Evolutionary conservation across 1,140 invertebrate genomes (phyloP).

Genomic region (Macrobrachium rosenbergii): DNA sequence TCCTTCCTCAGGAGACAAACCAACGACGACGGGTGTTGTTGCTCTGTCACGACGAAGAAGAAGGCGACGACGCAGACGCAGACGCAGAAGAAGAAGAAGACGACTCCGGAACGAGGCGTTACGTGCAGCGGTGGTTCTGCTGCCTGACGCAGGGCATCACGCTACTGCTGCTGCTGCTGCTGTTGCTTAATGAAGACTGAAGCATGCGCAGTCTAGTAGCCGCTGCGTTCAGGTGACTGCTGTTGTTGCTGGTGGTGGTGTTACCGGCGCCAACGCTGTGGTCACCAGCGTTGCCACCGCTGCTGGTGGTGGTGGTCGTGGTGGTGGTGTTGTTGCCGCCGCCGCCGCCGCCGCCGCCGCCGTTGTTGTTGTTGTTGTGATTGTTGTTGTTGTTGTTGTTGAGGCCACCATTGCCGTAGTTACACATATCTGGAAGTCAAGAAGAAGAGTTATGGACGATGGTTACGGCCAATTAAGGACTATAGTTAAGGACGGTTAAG

Average conservation of each 20-base stretch:
- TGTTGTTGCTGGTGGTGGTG: too few species aligned
- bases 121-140: constrained; percentile 57
- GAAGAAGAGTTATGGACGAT: not conserved
- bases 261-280: not conserved
- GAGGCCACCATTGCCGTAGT: constrained; percentile 32
- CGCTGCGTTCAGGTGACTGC: constrained; percentile 22
- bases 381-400: constrained; percentile 42
- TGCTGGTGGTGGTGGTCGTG: constrained; percentile 31
- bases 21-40: too few species aligned
- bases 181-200: constrained; percentile 38
- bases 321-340: not conserved
- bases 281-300: constrained; percentile 16
- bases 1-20: too few species aligned
- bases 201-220: constrained; percentile 48
- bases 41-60: too few species aligned
- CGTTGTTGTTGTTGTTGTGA: constrained; percentile 11
- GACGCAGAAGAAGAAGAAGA: not conserved
- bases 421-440: not conserved
- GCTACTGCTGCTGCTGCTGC: too few species aligned
- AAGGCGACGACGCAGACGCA: not conserved
- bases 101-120: constrained; percentile 26
- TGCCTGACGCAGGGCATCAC: constrained; percentile 32
- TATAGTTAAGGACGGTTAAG: too few species aligned
- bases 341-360: constrained; percentile 4
- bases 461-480: too few species aligned